Base-by-base conservation (phyloP, 2,797 vertebrate species). In the Alectoris magna region DNA sequence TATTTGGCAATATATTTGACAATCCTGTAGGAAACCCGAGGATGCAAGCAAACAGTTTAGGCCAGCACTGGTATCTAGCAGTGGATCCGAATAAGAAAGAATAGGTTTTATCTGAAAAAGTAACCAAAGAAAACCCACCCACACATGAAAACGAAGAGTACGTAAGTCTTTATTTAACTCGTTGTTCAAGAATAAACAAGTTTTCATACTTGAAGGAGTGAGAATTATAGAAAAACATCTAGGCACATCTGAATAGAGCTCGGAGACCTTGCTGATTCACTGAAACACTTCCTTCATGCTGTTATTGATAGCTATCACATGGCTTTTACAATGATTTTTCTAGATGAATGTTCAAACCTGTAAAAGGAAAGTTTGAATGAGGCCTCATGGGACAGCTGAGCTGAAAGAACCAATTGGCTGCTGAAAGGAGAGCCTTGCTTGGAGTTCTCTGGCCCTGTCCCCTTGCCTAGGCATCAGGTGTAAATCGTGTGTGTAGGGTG, bases 161-260 rank as follows among this genome's bases (percentile, higher is more conserved):
- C 44, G 73, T 87, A 56, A 84, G 26, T 90, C 53, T 67, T 84
- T 34, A 18, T 14, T 69, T 83, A 93, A 84, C 27, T 19, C 49
- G 64, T 68, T 23, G 10, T 31, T 92, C 14, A 66, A 10, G 19
- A 56, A 27, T 55, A 44, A 73, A 6, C 23, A 46, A 36, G 3
- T 71, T 81, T 88, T 72, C 29, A 31, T 34, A 41, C 29, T 66
- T 5, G 7, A 36, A 29, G 41, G 21, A 63, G 31, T 69, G 31
- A 67, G 34, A 69, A 44, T 44, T 75, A 53, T 9, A 17, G 46
- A 27, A 43, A 53, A 48, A 12, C 34, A 36, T 4, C 12, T 49
- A 22, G 21, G 12, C 24, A 53, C 18, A 68, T 91, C 27, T 58
- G 27, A 24, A 29, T 89, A 56, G n/a, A 41, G 15, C 11, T 38